Evolutionary conservation across 2,797 vertebrate genomes (phyloP), one percentile per base, ranked within the genome.

Genomic region (Gadopsis bispinosus): DNA sequence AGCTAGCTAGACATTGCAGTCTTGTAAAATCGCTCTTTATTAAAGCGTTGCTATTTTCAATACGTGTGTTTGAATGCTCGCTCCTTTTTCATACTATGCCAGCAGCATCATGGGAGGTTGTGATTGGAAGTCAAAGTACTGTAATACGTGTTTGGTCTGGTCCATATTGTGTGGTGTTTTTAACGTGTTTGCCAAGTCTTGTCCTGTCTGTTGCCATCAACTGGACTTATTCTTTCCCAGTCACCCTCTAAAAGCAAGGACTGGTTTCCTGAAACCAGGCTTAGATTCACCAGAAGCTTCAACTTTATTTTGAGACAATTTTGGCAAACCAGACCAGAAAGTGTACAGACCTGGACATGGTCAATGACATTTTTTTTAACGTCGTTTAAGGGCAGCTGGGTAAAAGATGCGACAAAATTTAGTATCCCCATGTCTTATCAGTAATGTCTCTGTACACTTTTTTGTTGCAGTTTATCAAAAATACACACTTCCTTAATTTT

Each of bases 21-120:
- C 93, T 91, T 94, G 93, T 94, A 94, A 93, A 92, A 92, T 89
- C 80, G 91, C 91, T 92, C 92, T 94, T 94, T 94, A 93, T 94
- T 93, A 93, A 94, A 94, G 90, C 93, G 87, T 93, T 94, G 92
- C 91, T 94, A 93, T 94, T 94, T 94, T 94, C 93, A 93, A 94
- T 91, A 91, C 80, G 73, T 89, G 87, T 91, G 92, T 94, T 92
- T 91, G 90, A 93, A 94, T 89, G 90, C 89, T 93, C 77, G 88
- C 92, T 93, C 89, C 88, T 93, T 91, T 92, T 91, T 93, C 88
- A 91, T 91, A 88, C 80, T 80, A 90, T 86, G 89, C 91, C 91
- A 92, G 92, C 92, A 91, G 86, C 87, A 90, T 89, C 89, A 83
- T 84, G 83, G 79, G 88, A 91, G 88, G 82, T 91, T 86, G 86